phyloP scores from a whole-genome alignment of 2,113 vertebrate genomes.

The Mobula birostris region DNA sequence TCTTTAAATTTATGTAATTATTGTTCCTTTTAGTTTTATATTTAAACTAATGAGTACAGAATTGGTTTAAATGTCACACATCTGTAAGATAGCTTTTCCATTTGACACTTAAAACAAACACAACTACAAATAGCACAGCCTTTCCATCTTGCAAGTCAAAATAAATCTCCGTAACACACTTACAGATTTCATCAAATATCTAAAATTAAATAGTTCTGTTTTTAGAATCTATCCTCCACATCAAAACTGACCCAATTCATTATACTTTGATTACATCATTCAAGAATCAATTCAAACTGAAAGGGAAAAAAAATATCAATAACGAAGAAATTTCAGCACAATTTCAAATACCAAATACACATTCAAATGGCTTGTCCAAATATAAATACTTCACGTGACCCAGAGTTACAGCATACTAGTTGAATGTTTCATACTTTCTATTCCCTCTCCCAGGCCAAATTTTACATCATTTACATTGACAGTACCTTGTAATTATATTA shows the following conservation, averaged over 20 bases:
- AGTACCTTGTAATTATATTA: neutral
- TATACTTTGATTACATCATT: neutral
- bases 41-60: neutral
- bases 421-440: neutral
- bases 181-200: neutral
- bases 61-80: slow-evolving; percentile 5
- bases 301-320: neutral
- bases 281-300: neutral
- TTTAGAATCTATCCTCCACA: neutral
- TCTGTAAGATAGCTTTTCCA: too few relatives aligned
- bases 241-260: slow-evolving; percentile 2
- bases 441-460: too few relatives aligned
- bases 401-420: neutral
- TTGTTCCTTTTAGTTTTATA: neutral
- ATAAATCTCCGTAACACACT: neutral
- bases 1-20: neutral
- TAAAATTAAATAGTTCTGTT: neutral
- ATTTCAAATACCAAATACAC: neutral
- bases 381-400: neutral
- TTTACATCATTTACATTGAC: neutral
- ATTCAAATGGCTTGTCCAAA: neutral
- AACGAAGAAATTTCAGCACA: neutral
- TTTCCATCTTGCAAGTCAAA: neutral
- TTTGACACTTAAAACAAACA: too few relatives aligned
- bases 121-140: neutral